Evolutionary conservation across 2,888 invertebrate species (phyloP).

Genomic region (Linyphia triangularis): DNA sequence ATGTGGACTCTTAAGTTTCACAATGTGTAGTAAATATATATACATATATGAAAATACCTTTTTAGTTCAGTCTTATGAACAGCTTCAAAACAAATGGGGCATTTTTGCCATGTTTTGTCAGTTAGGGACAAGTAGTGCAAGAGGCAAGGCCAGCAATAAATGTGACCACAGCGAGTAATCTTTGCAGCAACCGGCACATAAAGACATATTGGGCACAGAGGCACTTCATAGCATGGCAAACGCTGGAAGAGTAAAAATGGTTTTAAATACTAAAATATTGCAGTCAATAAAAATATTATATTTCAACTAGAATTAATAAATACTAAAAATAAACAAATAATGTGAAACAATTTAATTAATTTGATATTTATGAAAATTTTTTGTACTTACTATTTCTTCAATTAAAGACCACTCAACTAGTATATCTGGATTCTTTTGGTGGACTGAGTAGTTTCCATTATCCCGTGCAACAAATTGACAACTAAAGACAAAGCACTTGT

Average conservation of each 20-base stretch:
- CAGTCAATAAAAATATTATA: background rate
- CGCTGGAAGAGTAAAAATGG: constrained; percentile 21
- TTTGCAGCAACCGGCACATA: constrained; percentile 92
- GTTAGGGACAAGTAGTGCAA: constrained; percentile 93
- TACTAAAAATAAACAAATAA: background rate
- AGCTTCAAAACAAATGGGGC: constrained; percentile 94
- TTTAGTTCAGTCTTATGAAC: constrained; percentile 90
- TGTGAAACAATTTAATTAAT: background rate
- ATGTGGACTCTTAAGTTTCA: too few relatives aligned
- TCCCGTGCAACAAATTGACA: constrained; percentile 96
- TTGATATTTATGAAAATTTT: background rate
- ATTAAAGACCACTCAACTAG: constrained; percentile 94
- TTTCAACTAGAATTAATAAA: background rate
- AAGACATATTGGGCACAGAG: constrained; percentile 93
- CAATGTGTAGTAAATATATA: too few relatives aligned
- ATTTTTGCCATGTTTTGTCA: constrained; percentile 90
- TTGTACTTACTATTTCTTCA: constrained; percentile 94
- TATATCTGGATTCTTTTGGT: constrained; percentile 90
- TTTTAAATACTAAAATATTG: background rate
- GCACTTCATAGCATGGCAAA: constrained; percentile 79
- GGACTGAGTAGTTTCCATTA: constrained; percentile 88
- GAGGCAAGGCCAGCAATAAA: constrained; percentile 97
- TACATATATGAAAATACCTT: too few relatives aligned
- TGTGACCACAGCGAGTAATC: constrained; percentile 96
- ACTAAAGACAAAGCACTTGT: constrained; percentile 80